Evolutionary conservation across 2,797 vertebrate species (phyloP).

Genomic region (Scyliorhinus canicula): DNA sequence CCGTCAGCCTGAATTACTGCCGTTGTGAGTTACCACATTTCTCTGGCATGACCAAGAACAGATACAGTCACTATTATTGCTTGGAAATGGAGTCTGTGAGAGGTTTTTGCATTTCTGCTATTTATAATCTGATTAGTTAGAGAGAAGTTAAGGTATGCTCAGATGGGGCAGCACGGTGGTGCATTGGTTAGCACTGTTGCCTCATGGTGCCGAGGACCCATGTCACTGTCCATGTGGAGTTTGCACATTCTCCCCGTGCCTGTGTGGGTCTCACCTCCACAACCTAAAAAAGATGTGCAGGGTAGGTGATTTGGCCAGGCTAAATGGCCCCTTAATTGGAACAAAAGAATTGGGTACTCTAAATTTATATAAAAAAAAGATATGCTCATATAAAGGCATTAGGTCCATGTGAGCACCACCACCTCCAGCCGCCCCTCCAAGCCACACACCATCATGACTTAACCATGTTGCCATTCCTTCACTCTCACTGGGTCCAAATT

Average conservation of each 20-base stretch:
- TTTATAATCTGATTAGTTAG: not conserved
- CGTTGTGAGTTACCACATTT: not conserved
- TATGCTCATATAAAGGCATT: not conserved
- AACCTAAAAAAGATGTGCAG: too few species aligned
- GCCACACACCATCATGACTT: not conserved
- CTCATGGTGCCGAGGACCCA: too few species aligned
- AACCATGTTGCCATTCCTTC: not conserved
- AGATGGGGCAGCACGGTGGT: too few species aligned
- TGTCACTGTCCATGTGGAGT: too few species aligned
- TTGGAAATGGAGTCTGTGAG: not conserved
- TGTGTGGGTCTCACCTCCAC: too few species aligned
- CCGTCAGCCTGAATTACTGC: not conserved
- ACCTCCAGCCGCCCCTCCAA: not conserved
- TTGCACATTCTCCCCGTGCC: too few species aligned
- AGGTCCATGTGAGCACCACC: not conserved
- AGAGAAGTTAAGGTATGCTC: not conserved
- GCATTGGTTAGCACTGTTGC: too few species aligned
- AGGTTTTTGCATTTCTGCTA: not conserved
- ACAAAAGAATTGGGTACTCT: too few species aligned
- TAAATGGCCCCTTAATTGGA: too few species aligned
- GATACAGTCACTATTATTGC: not conserved
- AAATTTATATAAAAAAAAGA: too few species aligned
- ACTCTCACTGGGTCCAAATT: not conserved
- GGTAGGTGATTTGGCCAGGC: too few species aligned
- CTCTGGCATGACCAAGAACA: conserved; percentile 2